A percentile compares a stretch with the other conserved stretches of the same genome.
These are phyloP conservation scores for Anolis apletophallus DNA, from an alignment of 2,797 vertebrate species.

Conservation along the genomic window DNA sequence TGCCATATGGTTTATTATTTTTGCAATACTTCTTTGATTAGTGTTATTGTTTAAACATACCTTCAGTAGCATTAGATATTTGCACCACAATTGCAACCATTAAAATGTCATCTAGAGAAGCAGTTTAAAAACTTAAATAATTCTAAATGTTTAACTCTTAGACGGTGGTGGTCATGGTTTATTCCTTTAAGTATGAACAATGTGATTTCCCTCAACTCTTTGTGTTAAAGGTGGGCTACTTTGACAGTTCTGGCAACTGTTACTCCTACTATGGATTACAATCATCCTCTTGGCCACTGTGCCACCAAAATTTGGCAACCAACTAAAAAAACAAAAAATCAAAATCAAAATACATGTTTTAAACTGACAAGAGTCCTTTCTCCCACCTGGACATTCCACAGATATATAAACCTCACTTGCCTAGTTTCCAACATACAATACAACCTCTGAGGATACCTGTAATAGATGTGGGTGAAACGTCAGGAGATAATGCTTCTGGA, in stretches of 20 bases:
- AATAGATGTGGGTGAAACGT: too few relatives aligned
- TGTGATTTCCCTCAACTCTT: not conserved
- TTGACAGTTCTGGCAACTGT: too few relatives aligned
- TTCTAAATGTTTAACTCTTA: not conserved
- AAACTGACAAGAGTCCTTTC: too few relatives aligned
- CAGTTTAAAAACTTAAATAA: not conserved
- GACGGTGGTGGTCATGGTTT: not conserved
- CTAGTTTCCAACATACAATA: too few relatives aligned
- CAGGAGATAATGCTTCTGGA: too few relatives aligned
- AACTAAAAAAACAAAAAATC: too few relatives aligned
- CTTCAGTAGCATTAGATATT: not conserved
- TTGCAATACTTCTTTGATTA: not conserved
- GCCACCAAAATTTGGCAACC: too few relatives aligned
- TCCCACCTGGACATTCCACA: too few relatives aligned
- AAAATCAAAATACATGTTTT: too few relatives aligned
- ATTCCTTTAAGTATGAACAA: not conserved
- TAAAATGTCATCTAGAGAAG: slow-evolving; percentile 4
- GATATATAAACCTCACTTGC: too few relatives aligned
- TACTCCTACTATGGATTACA: not conserved
- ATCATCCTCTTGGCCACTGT: too few relatives aligned
- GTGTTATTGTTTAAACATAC: not conserved
- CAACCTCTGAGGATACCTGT: too few relatives aligned
- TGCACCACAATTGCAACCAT: not conserved
- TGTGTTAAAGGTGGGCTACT: not conserved
- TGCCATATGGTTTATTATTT: not conserved